Percentiles rank a stretch among this genome's conserved stretches.
These are phyloP conservation scores for Neosalanx taihuensis DNA, from an alignment of 2,797 vertebrate genomes.

Conservation along the genomic window DNA sequence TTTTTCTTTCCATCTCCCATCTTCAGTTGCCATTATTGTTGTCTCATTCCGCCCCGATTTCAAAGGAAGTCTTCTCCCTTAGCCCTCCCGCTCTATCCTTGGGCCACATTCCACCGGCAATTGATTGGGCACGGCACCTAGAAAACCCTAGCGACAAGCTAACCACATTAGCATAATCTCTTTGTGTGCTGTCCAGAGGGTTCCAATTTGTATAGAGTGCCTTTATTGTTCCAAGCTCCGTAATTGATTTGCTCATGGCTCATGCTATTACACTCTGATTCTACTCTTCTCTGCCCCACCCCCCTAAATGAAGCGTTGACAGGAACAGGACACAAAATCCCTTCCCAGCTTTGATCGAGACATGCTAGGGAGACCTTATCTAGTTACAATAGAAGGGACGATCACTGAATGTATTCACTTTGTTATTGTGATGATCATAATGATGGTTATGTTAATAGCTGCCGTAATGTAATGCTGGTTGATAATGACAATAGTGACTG, in stretches of 20 bases:
- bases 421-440: background rate
- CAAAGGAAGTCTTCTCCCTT: background rate
- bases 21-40: background rate
- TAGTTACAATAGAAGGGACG: background rate
- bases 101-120: slow-evolving; percentile 17
- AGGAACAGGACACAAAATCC: background rate
- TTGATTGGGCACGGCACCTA: slow-evolving; percentile 34
- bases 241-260: slow-evolving; percentile 25
- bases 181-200: slow-evolving; percentile 34
- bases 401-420: background rate
- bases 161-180: slow-evolving; percentile 41
- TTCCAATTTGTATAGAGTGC: slow-evolving; percentile 40
- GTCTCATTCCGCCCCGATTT: background rate
- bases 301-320: background rate
- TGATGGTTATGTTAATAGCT: background rate
- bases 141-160: slow-evolving; percentile 19
- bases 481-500: background rate
- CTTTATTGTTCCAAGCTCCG: slow-evolving; percentile 30
- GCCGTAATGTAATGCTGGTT: background rate
- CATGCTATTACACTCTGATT: slow-evolving; percentile 30
- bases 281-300: background rate
- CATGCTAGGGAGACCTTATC: background rate
- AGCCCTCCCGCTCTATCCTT: slow-evolving; percentile 20
- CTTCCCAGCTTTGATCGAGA: background rate
- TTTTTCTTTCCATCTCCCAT: background rate